phyloP scores from a whole-genome alignment of 2,113 vertebrate genomes.

The Apaloderma vittatum region DNA sequence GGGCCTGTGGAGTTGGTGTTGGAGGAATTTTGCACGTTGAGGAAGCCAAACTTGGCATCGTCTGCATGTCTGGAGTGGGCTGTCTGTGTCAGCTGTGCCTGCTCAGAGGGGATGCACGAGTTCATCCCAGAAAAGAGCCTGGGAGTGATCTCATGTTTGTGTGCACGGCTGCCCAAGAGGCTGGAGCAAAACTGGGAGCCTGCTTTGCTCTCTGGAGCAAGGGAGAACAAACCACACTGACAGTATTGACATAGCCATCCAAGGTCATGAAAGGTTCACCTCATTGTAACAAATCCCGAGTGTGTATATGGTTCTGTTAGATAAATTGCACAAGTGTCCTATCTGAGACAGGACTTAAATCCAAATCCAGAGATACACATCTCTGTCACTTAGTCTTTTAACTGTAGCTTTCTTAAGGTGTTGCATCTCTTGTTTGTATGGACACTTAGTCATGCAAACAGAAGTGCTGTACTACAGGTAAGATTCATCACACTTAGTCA shows the following conservation, averaged over 20 bases:
- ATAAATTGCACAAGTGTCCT: not conserved
- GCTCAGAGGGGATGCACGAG: not conserved
- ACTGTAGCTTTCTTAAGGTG: not conserved
- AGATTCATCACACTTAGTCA: conserved; percentile 28
- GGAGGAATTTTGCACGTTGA: not conserved
- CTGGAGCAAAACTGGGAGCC: not conserved
- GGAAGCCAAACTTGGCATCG: not conserved
- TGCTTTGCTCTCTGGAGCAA: not conserved
- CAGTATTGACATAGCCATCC: not conserved
- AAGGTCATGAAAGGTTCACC: not conserved
- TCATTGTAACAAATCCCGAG: not conserved
- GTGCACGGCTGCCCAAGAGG: not conserved
- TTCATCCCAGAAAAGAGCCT: not conserved
- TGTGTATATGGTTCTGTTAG: not conserved
- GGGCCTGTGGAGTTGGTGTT: not conserved
- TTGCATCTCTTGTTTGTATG: not conserved
- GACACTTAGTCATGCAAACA: not conserved
- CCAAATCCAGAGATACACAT: not conserved
- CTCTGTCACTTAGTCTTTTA: not conserved
- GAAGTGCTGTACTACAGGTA: not conserved
- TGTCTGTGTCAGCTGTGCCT: not conserved
- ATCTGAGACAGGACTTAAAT: not conserved
- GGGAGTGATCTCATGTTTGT: not conserved
- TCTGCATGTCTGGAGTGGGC: not conserved
- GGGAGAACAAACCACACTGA: not conserved